Evolutionary conservation across 2,888 invertebrate species (phyloP).

Genomic region (Priocnemis perturbator): DNA sequence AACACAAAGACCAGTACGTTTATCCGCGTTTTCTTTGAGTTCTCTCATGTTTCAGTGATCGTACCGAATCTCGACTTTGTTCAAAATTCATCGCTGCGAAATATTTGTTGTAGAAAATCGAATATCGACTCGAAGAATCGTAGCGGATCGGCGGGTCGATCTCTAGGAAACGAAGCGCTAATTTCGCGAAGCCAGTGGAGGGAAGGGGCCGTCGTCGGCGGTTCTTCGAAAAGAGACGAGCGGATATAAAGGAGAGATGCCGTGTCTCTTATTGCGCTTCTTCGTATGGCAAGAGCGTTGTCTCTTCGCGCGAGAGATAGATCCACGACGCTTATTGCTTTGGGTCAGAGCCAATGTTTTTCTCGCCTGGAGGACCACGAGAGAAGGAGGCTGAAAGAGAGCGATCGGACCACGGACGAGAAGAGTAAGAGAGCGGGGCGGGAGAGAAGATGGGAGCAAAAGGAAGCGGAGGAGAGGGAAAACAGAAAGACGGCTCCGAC

Average conservation of each 20-base stretch:
- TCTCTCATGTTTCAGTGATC: too few species aligned
- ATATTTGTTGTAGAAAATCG: too few species aligned
- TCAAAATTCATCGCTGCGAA: too few species aligned
- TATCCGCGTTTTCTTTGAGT: too few species aligned
- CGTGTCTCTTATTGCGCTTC: conserved; percentile 3
- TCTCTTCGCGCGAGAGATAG: conserved; percentile 17
- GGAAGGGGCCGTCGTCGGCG: background rate
- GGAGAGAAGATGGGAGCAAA: conserved; percentile 12
- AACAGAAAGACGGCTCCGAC: conserved; percentile 13
- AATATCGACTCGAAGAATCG: too few species aligned
- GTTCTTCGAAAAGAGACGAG: background rate
- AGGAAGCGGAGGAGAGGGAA: conserved; percentile 27
- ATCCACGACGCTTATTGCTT: conserved; percentile 44
- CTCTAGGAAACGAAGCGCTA: background rate
- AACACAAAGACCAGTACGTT: too few species aligned
- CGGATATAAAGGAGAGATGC: conserved; percentile 3
- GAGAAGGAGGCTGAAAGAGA: background rate
- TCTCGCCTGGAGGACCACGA: conserved; percentile 30
- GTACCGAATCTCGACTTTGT: too few species aligned
- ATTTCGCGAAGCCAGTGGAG: background rate
- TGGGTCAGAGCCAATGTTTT: conserved; percentile 49
- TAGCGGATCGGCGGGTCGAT: too few species aligned
- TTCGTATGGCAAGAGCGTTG: conserved; percentile 8
- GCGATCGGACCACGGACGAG: conserved; percentile 6
- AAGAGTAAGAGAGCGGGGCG: background rate